phyloP scores from a whole-genome alignment of 35 echinoderm and acorn worm genomes.

The Apostichopus japonicus region DNA sequence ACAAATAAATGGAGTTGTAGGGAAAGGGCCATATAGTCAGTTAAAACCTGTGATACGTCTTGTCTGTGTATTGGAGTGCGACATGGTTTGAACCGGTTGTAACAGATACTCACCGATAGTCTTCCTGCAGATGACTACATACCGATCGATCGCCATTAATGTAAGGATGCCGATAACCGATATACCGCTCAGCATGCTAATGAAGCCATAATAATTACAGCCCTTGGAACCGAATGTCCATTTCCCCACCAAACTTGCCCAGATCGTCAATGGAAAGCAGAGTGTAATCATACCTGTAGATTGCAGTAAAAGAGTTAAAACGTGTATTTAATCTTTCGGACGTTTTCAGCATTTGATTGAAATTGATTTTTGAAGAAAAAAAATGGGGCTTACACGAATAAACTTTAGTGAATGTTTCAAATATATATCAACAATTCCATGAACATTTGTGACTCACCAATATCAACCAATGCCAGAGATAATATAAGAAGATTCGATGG shows the following conservation, averaged over 20 bases:
- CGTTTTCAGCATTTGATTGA: no score
- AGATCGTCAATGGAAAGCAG: conserved; percentile 72
- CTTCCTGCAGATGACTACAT: conserved; percentile 67
- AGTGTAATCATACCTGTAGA: conserved; percentile 54
- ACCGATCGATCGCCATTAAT: conserved; percentile 65
- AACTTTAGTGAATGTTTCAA: neutral
- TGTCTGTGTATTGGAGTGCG: no score
- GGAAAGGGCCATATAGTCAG: no score
- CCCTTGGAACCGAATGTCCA: conserved; percentile 73
- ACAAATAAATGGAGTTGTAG: no score
- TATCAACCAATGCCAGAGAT: neutral
- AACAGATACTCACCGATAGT: conserved; percentile 58
- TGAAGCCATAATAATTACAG: conserved; percentile 86
- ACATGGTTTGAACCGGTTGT: neutral
- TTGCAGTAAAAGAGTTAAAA: no score
- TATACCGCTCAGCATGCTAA: conserved; percentile 77
- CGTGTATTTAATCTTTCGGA: no score
- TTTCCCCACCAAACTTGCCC: conserved; percentile 52
- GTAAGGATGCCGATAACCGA: conserved; percentile 78
- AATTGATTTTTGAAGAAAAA: no score
- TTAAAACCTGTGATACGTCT: no score
- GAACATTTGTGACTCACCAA: conserved; percentile 1
- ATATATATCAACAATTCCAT: neutral
- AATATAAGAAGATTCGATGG: conserved; percentile 7
- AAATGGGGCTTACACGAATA: no score